Conservation (phyloP, 92 coral and sea anemone genomes). For the Virgularia gustaviana region DNA sequence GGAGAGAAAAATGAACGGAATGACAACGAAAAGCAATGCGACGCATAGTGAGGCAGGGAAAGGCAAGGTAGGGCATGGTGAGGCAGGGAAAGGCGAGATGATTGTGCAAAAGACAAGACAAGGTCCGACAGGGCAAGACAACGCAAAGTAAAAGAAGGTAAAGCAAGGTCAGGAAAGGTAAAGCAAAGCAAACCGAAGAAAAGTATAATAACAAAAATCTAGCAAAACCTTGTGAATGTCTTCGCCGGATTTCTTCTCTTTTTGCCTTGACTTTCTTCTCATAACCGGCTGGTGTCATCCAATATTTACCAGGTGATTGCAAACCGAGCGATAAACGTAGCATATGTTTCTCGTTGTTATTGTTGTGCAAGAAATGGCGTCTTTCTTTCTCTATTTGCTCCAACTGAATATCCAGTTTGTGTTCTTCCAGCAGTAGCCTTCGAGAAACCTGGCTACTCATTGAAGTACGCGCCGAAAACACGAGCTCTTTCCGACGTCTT, state of each 20-base stretch:
- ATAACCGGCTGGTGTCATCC: neutral
- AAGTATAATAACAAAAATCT: neutral
- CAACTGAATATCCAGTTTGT: slow-evolving; percentile 7
- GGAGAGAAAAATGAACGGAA: neutral
- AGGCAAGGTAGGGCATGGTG: neutral
- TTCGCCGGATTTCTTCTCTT: neutral
- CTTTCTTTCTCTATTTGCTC: slow-evolving; percentile 27
- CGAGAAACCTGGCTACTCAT: slow-evolving; percentile 9
- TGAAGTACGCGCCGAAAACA: neutral
- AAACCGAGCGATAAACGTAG: slow-evolving; percentile 4
- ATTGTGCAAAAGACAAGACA: neutral
- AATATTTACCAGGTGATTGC: no score
- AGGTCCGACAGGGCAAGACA: neutral
- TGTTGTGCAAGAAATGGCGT: slow-evolving; percentile 1
- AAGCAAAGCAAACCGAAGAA: neutral
- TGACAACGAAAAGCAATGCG: neutral
- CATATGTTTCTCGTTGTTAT: slow-evolving; percentile 24
- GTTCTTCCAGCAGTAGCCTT: slow-evolving; percentile 15
- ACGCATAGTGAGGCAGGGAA: neutral
- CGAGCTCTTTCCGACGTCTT: slow-evolving; percentile 6
- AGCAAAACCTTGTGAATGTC: neutral
- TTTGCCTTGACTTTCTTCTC: neutral
- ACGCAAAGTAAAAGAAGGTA: neutral
- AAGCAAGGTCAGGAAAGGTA: neutral
- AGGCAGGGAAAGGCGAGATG: neutral